A percentile compares a stretch with the other conserved stretches of the same genome.
Evolutionary conservation across 2,888 invertebrate genomes (phyloP).

Genomic region (Scaptomyza reducta): DNA sequence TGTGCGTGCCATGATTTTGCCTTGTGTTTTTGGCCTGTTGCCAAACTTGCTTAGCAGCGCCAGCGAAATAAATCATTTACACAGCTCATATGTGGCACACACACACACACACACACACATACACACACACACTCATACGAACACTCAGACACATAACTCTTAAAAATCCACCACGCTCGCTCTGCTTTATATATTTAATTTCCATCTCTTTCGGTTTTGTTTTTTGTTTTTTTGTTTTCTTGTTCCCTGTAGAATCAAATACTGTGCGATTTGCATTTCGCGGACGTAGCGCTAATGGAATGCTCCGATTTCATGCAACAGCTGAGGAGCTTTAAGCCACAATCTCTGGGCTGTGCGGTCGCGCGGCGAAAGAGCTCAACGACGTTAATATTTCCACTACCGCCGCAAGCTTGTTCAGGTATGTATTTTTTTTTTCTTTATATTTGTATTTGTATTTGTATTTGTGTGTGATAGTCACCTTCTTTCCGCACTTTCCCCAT

Average conservation of each 20-base stretch:
- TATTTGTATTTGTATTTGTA: too few relatives aligned
- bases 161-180: background rate
- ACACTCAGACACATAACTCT: background rate
- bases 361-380: slow-evolving; percentile 96
- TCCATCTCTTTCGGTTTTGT: background rate
- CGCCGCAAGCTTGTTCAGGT: slow-evolving; percentile 97
- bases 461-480: slow-evolving; percentile 1
- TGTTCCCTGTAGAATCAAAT: slow-evolving; percentile 89
- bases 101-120: background rate
- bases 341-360: slow-evolving; percentile 97
- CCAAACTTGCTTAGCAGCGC: background rate
- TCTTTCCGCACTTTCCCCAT: background rate
- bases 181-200: background rate
- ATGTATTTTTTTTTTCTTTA: too few relatives aligned
- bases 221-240: slow-evolving; percentile 3
- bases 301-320: slow-evolving; percentile 99
- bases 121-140: background rate
- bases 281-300: slow-evolving; percentile 98
- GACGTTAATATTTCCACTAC: slow-evolving; percentile 96
- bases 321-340: slow-evolving; percentile 97
- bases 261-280: slow-evolving; percentile 97
- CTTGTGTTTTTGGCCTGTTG: slow-evolving; percentile 7
- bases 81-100: slow-evolving; percentile 4
- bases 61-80: slow-evolving; percentile 24
- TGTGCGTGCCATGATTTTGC: slow-evolving; percentile 7